Base-by-base conservation (phyloP, 2,113 vertebrate genomes). In the Cryptotis parvus region DNA sequence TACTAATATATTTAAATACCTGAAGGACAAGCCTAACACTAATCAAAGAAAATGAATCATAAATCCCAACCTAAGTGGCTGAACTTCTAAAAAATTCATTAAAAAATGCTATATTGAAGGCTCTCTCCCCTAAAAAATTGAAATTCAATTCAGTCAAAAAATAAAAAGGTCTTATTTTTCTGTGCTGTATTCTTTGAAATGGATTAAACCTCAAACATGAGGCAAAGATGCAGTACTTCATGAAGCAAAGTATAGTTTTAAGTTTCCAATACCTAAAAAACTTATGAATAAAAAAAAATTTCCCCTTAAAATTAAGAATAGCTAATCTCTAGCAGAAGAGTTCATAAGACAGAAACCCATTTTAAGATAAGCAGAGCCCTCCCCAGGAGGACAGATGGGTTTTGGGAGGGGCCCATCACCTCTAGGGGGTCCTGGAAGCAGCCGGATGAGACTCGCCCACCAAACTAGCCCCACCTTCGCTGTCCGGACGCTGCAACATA, bases 261-360 rank as follows among this genome's bases (percentile, higher is more conserved):
- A 74, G 94, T 43, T 92, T 94, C 58, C 31, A 89, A n/a, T n/a
- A n/a, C n/a, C 74, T 0, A 2, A 93, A 84, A 93, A 90, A 69
- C 76, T 91, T 90, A 93, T 22, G 73, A 92, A 94, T 96, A 94
- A 96, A 96, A 80, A 70, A 74, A 79, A 58, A 94, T 97, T 81
- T 18, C 58, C 24, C 35, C 33, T 29, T 89, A 74, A 83, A 85
- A 84, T 83, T 0, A 9, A 87, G 93, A 96, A 88, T 35, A 94
- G 84, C 90, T 96, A 43, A 52, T 94, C 76, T 94, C 76, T 93
- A 80, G 75, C 68, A 88, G 16, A 96, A 69, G 55, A 90, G 43
- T 87, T 93, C 11, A 35, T 73, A 94, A 7, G 72, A 93, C 63
- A 96, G 91, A 92, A 93, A 95, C 84, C 90, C 0, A 18, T 63